Evolutionary conservation across 2,113 vertebrate genomes (phyloP).

Genomic region (Spilogale gracilis): DNA sequence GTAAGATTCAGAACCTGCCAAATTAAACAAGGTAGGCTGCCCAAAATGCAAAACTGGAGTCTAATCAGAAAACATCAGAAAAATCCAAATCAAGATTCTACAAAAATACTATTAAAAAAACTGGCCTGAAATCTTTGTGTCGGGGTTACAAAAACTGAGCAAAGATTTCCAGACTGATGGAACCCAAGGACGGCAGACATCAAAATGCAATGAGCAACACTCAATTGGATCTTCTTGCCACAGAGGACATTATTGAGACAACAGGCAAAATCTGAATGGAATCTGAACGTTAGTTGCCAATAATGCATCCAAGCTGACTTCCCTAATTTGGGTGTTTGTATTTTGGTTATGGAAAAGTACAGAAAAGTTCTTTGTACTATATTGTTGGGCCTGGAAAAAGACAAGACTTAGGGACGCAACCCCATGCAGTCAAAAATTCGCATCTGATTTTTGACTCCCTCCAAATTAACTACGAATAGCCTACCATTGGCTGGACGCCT

Average conservation of each 20-base stretch:
- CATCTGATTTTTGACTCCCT: background rate
- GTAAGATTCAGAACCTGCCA: background rate
- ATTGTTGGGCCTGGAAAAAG: background rate
- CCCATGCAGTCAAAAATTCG: background rate
- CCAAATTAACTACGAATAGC: background rate
- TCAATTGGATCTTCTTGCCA: background rate
- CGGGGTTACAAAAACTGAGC: background rate
- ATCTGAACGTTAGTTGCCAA: background rate
- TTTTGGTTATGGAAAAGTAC: background rate
- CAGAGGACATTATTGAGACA: background rate
- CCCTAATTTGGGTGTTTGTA: background rate
- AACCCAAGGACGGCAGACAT: too few relatives aligned
- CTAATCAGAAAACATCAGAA: background rate
- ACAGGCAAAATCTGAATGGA: background rate
- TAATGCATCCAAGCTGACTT: background rate
- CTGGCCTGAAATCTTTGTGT: background rate
- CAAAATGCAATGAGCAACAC: rapidly evolving
- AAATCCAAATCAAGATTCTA: background rate
- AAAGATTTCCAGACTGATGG: background rate
- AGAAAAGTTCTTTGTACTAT: background rate
- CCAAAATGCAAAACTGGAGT: background rate
- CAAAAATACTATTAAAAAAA: background rate
- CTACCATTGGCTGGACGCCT: background rate
- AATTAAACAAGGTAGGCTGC: background rate
- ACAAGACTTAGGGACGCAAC: background rate